Percentiles rank a stretch among this genome's conserved stretches.
Evolutionary conservation across 30 jellyfish, hydroid and myxozoan species (phyloP).

Genomic region (Aurelia aurita): DNA sequence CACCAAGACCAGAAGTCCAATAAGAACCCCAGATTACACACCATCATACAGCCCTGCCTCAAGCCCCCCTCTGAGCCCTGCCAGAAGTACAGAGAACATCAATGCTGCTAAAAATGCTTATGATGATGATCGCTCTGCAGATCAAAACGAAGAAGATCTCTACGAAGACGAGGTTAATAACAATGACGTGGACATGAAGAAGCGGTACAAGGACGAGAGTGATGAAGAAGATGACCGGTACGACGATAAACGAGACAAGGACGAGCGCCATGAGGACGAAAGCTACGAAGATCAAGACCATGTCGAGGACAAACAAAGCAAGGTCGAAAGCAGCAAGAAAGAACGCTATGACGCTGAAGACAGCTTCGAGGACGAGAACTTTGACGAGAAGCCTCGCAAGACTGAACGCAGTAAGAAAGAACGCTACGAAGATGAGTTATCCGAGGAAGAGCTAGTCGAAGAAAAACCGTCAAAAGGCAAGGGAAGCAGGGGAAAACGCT

Average conservation of each 20-base stretch:
- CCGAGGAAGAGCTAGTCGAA: not conserved
- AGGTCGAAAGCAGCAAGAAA: not conserved
- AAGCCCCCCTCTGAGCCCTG: constrained; percentile 56
- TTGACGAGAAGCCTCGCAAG: not conserved
- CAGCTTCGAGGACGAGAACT: not conserved
- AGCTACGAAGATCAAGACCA: not conserved
- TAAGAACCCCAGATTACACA: constrained; percentile 7
- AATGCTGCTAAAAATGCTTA: not conserved
- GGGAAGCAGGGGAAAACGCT: not conserved
- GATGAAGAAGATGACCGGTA: constrained; percentile 7
- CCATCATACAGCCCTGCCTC: constrained; percentile 64
- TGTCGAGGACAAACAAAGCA: not conserved
- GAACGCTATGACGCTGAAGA: not conserved
- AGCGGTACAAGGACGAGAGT: not conserved
- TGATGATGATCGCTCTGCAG: not conserved
- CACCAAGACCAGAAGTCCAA: constrained; percentile 10
- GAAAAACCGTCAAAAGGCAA: no score
- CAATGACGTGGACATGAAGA: not conserved
- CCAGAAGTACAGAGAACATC: constrained; percentile 32
- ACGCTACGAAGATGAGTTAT: not conserved
- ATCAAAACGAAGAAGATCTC: not conserved
- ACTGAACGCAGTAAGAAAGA: not conserved
- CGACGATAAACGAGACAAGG: not conserved
- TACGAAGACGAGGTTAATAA: not conserved
- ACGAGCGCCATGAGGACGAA: constrained; percentile 5